These are phyloP conservation scores for Zaprionus vittiger DNA, from an alignment of 1,140 invertebrate species.

Conservation along the genomic window DNA sequence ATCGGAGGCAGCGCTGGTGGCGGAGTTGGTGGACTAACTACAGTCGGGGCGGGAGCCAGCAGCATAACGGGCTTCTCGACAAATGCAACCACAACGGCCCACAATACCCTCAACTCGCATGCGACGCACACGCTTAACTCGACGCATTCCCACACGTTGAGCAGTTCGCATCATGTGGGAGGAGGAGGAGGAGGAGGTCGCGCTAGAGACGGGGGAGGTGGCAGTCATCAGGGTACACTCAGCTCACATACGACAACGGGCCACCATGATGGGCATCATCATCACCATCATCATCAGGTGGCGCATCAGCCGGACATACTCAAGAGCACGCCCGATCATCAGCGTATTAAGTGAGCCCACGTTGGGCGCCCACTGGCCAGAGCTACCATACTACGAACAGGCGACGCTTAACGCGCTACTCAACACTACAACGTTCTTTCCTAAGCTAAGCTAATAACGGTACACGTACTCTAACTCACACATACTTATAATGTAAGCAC, in stretches of 20 bases:
- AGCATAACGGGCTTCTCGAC: conserved; percentile 78
- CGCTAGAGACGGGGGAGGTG: conserved; percentile 37
- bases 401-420: conserved; percentile 38
- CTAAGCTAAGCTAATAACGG: conserved; percentile 60
- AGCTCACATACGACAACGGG: conserved; percentile 74
- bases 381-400: background rate
- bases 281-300: conserved; percentile 46
- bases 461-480: conserved; percentile 55
- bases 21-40: conserved; percentile 39
- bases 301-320: conserved; percentile 90
- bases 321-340: conserved; percentile 93
- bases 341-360: conserved; percentile 81
- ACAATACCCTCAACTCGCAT: conserved; percentile 86
- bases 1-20: conserved; percentile 3
- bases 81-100: conserved; percentile 84
- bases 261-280: conserved; percentile 63
- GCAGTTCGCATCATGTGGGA: conserved; percentile 83
- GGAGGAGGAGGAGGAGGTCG: conserved; percentile 20
- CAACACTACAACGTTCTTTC: conserved; percentile 55
- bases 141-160: conserved; percentile 84
- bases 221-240: conserved; percentile 81
- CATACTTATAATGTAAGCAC: conserved; percentile 35
- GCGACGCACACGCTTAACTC: conserved; percentile 85
- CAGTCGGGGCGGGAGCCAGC: conserved; percentile 43
- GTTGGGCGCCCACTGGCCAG: background rate